Evolutionary conservation across 2,888 invertebrate species (phyloP), one percentile per base, ranked within the genome.

Genomic region (Saturnia japonica): DNA sequence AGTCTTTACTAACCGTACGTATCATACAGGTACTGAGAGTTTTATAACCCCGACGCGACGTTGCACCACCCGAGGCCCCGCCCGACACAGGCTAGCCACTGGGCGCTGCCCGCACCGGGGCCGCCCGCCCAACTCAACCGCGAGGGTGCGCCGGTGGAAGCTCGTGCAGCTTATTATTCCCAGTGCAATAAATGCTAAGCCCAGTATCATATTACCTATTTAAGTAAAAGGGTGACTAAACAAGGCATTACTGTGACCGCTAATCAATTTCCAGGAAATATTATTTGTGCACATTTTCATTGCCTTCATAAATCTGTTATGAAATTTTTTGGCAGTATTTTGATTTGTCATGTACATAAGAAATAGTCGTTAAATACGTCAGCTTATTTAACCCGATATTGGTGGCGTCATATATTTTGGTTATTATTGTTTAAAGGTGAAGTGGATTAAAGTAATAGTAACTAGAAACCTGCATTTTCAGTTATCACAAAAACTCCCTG

Each of bases 211-310:
- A 40, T 64, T 64, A 40, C 64, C n/a, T 40, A 64, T n/a, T 64
- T n/a, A 40, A 64, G 64, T 64, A n/a, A 64, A 64, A 64, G 64
- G 64, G 64, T 64, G 64, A 64, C 19, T 40, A 64, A 64, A 40
- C 64, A 64, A n/a, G 1, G 40, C 40, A 34, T 40, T n/a, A 64
- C n/a, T 7, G 40, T 64, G 8, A 64, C 64, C 40, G 40, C 40
- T 40, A 64, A 64, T 64, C 34, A 1, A n/a, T 40, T 19, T 64
- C 40, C 14, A 60, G 57, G 28, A 14, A 25, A 14, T 60, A n/a
- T 12, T 54, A 28, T 25, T 28, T 60, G 57, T 60, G 14, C 16
- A 28, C 14, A 60, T 60, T 3, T 28, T 0, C 8, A 22, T 9
- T 22, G 11, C 11, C 22, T 0, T 22, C 22, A 22, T 54, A 2